Conservation (phyloP, 1,140 invertebrate genomes). For the Contarinia nasturtii region DNA sequence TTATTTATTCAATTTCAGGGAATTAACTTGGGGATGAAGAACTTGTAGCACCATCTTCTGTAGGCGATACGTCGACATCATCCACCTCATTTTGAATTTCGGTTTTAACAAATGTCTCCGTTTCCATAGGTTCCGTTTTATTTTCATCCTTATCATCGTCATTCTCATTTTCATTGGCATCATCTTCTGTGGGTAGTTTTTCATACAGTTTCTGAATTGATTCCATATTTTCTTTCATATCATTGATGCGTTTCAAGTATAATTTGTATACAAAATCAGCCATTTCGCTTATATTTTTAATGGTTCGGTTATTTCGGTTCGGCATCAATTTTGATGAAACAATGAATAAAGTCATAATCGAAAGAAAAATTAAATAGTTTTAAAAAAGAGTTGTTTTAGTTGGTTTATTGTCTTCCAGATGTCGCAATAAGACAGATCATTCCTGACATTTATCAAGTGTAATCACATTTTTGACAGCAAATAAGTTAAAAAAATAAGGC, state of each 20-base stretch:
- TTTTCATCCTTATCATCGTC: constrained; percentile 6
- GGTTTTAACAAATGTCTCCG: constrained; percentile 26
- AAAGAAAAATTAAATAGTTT: too few relatives aligned
- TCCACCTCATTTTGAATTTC: constrained; percentile 24
- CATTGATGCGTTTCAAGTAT: constrained; percentile 58
- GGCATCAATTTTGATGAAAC: constrained; percentile 10
- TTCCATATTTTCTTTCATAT: constrained; percentile 32
- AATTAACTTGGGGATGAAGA: too few relatives aligned
- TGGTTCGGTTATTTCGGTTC: constrained; percentile 26
- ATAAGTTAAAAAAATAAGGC: too few relatives aligned
- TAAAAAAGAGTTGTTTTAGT: too few relatives aligned
- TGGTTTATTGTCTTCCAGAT: too few relatives aligned
- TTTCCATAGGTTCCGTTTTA: constrained; percentile 23
- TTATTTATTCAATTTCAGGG: too few relatives aligned
- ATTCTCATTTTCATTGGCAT: constrained; percentile 5
- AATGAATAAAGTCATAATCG: too few relatives aligned
- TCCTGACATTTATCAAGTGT: too few relatives aligned
- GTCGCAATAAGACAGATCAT: too few relatives aligned
- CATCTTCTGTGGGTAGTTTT: constrained; percentile 7
- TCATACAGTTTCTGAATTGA: constrained; percentile 8
- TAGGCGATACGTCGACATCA: too few relatives aligned
- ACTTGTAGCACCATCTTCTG: too few relatives aligned
- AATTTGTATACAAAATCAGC: constrained; percentile 81
- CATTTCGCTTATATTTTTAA: constrained; percentile 83
- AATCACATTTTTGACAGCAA: too few relatives aligned